These are phyloP conservation scores for Podarcis muralis DNA, from an alignment of 2,113 vertebrate species.

Conservation along the genomic window DNA sequence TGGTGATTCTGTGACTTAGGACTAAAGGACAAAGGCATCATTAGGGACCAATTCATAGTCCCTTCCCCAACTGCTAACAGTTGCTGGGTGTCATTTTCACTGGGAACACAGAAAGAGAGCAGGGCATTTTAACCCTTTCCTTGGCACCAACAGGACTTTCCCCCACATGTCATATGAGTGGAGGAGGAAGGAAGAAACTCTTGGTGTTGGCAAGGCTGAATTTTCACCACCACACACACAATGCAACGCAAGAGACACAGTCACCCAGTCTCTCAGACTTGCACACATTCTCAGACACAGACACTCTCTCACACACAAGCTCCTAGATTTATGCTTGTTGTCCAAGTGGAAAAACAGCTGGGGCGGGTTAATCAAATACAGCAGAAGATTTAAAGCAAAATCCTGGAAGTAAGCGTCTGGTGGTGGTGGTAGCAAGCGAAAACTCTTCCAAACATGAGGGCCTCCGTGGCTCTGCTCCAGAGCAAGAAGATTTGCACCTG, in stretches of 20 bases:
- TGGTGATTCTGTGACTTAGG: too few relatives aligned
- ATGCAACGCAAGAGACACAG: background rate
- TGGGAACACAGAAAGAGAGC: too few relatives aligned
- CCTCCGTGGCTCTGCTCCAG: conserved; percentile 21
- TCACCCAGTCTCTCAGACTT: conserved; percentile 10
- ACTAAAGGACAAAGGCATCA: too few relatives aligned
- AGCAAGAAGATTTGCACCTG: conserved; percentile 53
- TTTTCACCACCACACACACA: rapidly evolving
- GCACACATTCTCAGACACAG: conserved; percentile 39
- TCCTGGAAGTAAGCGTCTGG: conserved; percentile 61
- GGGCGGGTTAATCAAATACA: conserved; percentile 64
- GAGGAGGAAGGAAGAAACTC: background rate
- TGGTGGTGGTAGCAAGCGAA: conserved; percentile 21
- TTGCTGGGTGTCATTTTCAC: too few relatives aligned
- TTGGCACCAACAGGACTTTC: too few relatives aligned
- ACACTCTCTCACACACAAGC: conserved; percentile 51
- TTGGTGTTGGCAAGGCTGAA: background rate
- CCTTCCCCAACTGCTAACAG: too few relatives aligned
- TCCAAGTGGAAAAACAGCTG: conserved; percentile 70
- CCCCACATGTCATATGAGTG: background rate
- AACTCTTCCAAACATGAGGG: conserved; percentile 51
- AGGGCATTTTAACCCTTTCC: too few relatives aligned
- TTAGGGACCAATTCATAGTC: too few relatives aligned
- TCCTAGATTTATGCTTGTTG: conserved; percentile 63
- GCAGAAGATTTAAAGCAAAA: conserved; percentile 64